phyloP scores from a whole-genome alignment of 2,797 vertebrate species.

The Acipenser ruthenus region DNA sequence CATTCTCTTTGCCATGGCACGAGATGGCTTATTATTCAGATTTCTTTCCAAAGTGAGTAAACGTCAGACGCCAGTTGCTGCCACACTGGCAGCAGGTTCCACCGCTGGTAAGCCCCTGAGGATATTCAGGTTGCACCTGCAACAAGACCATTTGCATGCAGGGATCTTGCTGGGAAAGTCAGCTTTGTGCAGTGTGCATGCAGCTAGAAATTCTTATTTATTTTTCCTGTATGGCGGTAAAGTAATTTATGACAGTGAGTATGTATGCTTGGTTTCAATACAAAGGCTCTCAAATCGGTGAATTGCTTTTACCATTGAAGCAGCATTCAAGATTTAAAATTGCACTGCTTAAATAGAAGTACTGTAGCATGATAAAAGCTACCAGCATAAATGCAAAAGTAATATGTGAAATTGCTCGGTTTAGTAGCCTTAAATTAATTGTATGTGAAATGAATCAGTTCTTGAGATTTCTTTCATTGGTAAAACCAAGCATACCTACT shows the following conservation, averaged over 20 bases:
- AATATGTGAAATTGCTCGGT: no score
- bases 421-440: no score
- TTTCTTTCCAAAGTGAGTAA: constrained; percentile 99
- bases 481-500: no score
- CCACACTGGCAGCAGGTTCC: constrained; percentile 93
- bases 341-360: no score
- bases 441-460: no score
- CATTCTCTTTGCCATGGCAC: constrained; percentile 99
- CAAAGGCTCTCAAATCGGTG: neutral
- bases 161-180: neutral
- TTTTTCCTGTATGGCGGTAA: neutral
- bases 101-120: constrained; percentile 86
- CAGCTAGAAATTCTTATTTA: no score
- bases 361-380: no score
- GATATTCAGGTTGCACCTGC: neutral
- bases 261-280: neutral
- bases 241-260: neutral
- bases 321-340: no score
- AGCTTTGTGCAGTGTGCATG: neutral
- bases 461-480: no score
- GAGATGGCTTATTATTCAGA: constrained; percentile 98
- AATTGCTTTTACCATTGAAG: no score
- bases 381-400: no score
- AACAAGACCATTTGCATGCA: neutral
- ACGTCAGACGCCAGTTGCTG: constrained; percentile 91